phyloP scores from a whole-genome alignment of 2,888 invertebrate species.

The Volucella inflata region DNA sequence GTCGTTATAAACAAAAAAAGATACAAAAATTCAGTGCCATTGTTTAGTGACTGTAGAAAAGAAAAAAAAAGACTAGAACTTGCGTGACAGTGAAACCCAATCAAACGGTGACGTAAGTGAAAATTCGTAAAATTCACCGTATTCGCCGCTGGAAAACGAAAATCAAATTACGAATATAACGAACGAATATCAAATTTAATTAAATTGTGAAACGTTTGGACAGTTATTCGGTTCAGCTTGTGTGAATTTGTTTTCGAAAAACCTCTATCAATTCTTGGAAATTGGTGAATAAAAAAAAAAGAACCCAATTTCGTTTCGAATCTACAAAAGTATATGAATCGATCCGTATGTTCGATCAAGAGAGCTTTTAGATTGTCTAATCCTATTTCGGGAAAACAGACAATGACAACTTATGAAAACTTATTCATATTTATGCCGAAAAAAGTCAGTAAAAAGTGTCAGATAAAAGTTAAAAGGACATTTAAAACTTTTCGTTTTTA shows the following conservation, averaged over 20 bases:
- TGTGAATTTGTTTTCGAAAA: too few relatives aligned
- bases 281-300: too few relatives aligned
- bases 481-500: too few relatives aligned
- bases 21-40: too few relatives aligned
- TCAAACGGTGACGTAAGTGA: conserved; percentile 14
- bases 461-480: background rate
- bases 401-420: conserved; percentile 9
- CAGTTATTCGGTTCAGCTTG: too few relatives aligned
- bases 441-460: conserved; percentile 11
- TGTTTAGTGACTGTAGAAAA: too few relatives aligned
- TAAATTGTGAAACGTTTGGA: background rate
- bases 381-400: background rate
- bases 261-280: too few relatives aligned
- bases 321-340: too few relatives aligned
- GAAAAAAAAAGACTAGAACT: background rate
- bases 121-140: conserved; percentile 1
- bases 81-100: conserved; percentile 4
- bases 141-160: too few relatives aligned
- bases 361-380: too few relatives aligned
- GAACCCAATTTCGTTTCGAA: too few relatives aligned
- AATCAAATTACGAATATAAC: background rate
- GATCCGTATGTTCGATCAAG: too few relatives aligned
- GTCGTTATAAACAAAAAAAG: background rate
- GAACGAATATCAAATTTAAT: background rate
- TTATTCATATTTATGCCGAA: conserved; percentile 31